These are phyloP conservation scores for Egretta garzetta DNA, from an alignment of 2,113 vertebrate species.

Conservation along the genomic window DNA sequence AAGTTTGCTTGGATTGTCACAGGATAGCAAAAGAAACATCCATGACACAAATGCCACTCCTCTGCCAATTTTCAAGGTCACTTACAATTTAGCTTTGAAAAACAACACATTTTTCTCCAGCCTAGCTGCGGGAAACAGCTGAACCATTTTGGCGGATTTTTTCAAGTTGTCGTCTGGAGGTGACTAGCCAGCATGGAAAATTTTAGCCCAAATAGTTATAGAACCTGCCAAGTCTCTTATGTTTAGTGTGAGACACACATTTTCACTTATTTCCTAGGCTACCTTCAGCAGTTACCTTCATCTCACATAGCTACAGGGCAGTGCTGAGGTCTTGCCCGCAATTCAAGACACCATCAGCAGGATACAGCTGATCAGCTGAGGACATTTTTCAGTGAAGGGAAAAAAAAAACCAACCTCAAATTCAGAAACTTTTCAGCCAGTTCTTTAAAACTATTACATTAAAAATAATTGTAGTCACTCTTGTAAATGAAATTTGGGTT, in stretches of 20 bases:
- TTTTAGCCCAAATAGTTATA: slow-evolving; percentile 9
- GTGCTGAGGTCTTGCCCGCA: not conserved
- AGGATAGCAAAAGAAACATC: slow-evolving; percentile 29
- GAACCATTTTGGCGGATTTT: not conserved
- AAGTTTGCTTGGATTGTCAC: slow-evolving; percentile 34
- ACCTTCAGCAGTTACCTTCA: not conserved
- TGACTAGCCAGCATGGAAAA: not conserved
- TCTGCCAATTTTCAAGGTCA: slow-evolving; percentile 64
- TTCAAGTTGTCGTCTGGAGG: not conserved
- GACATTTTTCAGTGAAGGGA: not conserved
- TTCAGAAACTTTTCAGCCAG: not conserved
- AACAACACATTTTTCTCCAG: slow-evolving; percentile 12
- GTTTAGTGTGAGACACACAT: not conserved
- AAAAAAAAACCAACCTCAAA: not conserved
- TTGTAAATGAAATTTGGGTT: not conserved
- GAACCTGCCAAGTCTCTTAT: not conserved
- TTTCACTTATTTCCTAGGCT: not conserved
- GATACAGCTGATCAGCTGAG: not conserved
- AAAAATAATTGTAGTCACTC: not conserved
- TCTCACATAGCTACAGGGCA: not conserved
- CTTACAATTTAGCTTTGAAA: slow-evolving; percentile 21
- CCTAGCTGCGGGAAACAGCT: slow-evolving; percentile 19
- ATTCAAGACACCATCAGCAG: not conserved
- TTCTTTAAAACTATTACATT: not conserved
- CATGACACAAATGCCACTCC: slow-evolving; percentile 12